Percentiles rank a stretch among this genome's conserved stretches.
Conservation (phyloP, 2,888 invertebrate species). For the Xestia ashworthii region DNA sequence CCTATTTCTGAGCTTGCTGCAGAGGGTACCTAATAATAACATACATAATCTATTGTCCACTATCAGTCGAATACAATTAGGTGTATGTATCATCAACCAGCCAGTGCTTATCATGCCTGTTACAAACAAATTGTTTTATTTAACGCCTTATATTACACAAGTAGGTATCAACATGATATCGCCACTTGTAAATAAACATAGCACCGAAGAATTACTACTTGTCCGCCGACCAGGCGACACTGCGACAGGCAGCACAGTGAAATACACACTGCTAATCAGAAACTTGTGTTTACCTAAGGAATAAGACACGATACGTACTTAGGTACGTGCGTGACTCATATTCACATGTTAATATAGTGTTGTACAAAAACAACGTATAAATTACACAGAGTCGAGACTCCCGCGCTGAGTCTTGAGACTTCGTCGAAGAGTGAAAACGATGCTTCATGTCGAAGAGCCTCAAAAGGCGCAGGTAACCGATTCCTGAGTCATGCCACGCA, state of each 20-base stretch:
- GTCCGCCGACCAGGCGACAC: constrained; percentile 56
- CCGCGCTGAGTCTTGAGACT: constrained; percentile 16
- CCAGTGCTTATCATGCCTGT: constrained; percentile 71
- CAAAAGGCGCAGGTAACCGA: constrained; percentile 66
- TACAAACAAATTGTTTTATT: constrained; percentile 69
- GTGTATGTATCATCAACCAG: constrained; percentile 50
- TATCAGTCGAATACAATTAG: constrained; percentile 65
- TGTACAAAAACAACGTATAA: constrained; percentile 67
- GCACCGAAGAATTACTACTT: constrained; percentile 42
- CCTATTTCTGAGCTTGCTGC: constrained; percentile 17
- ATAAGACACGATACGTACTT: constrained; percentile 67
- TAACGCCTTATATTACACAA: constrained; percentile 65
- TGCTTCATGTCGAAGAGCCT: constrained; percentile 44
- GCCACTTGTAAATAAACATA: constrained; percentile 58
- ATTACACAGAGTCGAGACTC: constrained; percentile 44
- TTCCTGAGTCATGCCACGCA: constrained; percentile 72
- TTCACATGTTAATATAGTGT: constrained; percentile 70
- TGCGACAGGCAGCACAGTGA: constrained; percentile 54
- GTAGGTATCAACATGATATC: constrained; percentile 56
- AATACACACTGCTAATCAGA: constrained; percentile 70
- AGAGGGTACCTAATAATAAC: constrained; percentile 39
- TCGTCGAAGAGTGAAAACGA: constrained; percentile 55
- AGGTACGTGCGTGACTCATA: constrained; percentile 70
- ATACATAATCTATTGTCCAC: constrained; percentile 40
- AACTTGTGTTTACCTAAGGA: constrained; percentile 68